These are phyloP conservation scores for Neogobius melanostomus DNA, from an alignment of 2,113 vertebrate genomes.

Conservation along the genomic window DNA sequence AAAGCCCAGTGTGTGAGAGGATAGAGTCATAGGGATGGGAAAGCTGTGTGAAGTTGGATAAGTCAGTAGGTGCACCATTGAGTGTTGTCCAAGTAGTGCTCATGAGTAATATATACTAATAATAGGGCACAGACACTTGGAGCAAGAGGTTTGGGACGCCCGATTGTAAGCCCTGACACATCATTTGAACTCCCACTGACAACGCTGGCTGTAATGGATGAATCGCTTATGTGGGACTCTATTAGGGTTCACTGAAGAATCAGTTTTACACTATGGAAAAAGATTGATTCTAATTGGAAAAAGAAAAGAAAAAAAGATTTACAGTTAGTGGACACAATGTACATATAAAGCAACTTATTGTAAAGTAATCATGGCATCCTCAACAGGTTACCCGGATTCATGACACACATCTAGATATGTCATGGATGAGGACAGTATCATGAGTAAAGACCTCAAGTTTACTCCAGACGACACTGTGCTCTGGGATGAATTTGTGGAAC, in stretches of 20 bases:
- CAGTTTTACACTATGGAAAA: not conserved
- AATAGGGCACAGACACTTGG: constrained; percentile 29
- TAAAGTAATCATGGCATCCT: not conserved
- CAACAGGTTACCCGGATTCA: constrained; percentile 16
- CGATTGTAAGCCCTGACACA: constrained; percentile 13
- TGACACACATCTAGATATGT: constrained; percentile 1
- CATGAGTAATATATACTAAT: constrained; percentile 43
- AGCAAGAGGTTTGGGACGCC: constrained; percentile 27
- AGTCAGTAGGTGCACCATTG: constrained; percentile 28
- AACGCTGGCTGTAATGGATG: constrained; percentile 14
- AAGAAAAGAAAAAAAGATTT: not conserved
- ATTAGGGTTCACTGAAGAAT: not conserved
- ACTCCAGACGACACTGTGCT: constrained; percentile 65
- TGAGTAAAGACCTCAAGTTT: constrained; percentile 37
- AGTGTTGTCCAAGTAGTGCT: constrained; percentile 21
- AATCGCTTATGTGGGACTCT: constrained; percentile 11
- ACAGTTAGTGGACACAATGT: not conserved
- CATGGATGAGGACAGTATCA: constrained; percentile 51
- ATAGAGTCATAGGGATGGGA: constrained; percentile 10
- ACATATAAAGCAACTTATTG: too few species aligned
- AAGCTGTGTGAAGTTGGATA: constrained; percentile 18
- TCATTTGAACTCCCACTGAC: constrained; percentile 25
- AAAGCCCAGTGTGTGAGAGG: constrained; percentile 47
- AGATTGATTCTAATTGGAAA: not conserved
- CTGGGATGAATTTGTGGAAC: constrained; percentile 56